A percentile compares a stretch with the other conserved stretches of the same genome.
Conservation (phyloP, 2,888 invertebrate genomes). For the Thelaira solivaga region DNA sequence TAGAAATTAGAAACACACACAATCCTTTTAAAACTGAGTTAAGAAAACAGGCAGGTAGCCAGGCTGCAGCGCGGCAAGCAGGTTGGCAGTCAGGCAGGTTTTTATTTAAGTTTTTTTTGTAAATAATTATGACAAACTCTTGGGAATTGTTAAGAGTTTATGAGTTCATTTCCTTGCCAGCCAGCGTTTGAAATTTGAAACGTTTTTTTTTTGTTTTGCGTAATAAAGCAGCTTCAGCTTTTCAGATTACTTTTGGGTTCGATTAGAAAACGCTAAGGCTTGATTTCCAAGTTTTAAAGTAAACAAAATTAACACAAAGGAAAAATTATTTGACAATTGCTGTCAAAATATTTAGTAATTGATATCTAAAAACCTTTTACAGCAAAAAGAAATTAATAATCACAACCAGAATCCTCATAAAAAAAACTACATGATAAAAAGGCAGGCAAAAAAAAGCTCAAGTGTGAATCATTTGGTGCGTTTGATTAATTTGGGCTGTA, state of each 20-base stretch:
- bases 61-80: no score
- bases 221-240: slow-evolving; percentile 24
- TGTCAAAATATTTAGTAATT: slow-evolving; percentile 67
- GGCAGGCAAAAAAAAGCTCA: background rate
- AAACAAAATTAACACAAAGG: no score
- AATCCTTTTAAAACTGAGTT: background rate
- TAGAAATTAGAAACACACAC: background rate
- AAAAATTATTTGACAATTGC: slow-evolving; percentile 59
- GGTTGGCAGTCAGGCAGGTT: no score
- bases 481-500: slow-evolving; percentile 43
- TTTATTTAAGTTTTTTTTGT: background rate
- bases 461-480: slow-evolving; percentile 51
- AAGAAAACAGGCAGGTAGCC: background rate
- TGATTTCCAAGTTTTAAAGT: background rate
- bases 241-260: background rate
- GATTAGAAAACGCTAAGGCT: background rate
- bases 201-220: slow-evolving; percentile 18
- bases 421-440: no score
- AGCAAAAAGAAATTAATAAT: background rate
- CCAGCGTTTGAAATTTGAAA: slow-evolving; percentile 52
- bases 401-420: no score
- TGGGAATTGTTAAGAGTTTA: slow-evolving; percentile 15
- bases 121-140: slow-evolving; percentile 33
- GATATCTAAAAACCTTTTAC: slow-evolving; percentile 57
- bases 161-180: slow-evolving; percentile 10